These are phyloP conservation scores for Nephrocerus scutellatus DNA, from an alignment of 2,888 invertebrate species.

Conservation along the genomic window DNA sequence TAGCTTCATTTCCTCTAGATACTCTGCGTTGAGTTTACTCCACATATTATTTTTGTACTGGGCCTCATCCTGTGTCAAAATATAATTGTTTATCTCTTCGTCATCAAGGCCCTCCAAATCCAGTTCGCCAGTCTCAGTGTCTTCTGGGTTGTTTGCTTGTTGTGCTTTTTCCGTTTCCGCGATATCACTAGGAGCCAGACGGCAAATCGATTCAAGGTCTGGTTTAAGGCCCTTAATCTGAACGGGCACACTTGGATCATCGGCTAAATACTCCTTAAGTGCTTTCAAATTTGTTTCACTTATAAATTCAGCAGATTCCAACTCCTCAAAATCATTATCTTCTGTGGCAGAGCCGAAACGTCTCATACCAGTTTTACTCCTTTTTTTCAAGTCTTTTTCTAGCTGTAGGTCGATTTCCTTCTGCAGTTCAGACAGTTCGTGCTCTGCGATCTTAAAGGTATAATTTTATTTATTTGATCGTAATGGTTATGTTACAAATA, in stretches of 20 bases:
- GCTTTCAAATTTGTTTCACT: slow-evolving; percentile 48
- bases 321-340: slow-evolving; percentile 39
- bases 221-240: slow-evolving; percentile 53
- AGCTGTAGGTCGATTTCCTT: slow-evolving; percentile 77
- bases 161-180: slow-evolving; percentile 45
- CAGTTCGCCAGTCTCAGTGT: slow-evolving; percentile 50
- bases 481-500: neutral
- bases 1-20: slow-evolving; percentile 75
- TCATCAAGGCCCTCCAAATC: slow-evolving; percentile 76
- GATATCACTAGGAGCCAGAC: slow-evolving; percentile 51
- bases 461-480: neutral
- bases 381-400: slow-evolving; percentile 56
- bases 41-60: slow-evolving; percentile 76
- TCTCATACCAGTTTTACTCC: slow-evolving; percentile 34
- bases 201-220: slow-evolving; percentile 71
- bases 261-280: slow-evolving; percentile 45
- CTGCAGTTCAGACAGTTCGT: slow-evolving; percentile 71
- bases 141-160: slow-evolving; percentile 17
- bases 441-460: slow-evolving; percentile 47
- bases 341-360: slow-evolving; percentile 18
- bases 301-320: slow-evolving; percentile 48
- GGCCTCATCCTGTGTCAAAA: slow-evolving; percentile 74
- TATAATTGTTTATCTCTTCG: slow-evolving; percentile 79
- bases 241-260: slow-evolving; percentile 23
- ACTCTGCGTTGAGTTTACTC: slow-evolving; percentile 82